A percentile compares a stretch with the other conserved stretches of the same genome.
Evolutionary conservation across 2,113 vertebrate genomes (phyloP).

Genomic region (Ictidomys tridecemlineatus): DNA sequence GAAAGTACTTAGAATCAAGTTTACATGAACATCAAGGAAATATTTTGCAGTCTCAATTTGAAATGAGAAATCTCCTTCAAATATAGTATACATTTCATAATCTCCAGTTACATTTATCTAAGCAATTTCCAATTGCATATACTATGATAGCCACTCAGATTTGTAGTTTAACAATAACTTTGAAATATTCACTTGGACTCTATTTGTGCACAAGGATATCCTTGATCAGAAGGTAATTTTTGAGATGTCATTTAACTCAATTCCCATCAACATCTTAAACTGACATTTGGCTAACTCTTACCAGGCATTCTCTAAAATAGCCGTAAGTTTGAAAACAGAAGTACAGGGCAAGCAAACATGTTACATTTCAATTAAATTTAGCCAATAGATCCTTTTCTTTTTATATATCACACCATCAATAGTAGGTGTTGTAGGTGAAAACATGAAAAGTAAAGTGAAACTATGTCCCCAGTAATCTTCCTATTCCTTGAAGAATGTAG

Average conservation of each 20-base stretch:
- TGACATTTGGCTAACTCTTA: neutral
- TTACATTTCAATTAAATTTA: neutral
- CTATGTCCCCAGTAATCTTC: neutral
- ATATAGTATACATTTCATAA: neutral
- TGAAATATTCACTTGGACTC: neutral
- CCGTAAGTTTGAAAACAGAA: neutral
- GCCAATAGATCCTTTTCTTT: neutral
- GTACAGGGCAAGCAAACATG: neutral
- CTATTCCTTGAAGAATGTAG: neutral
- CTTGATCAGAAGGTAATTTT: neutral
- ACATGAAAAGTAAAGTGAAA: neutral
- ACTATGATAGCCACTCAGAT: neutral
- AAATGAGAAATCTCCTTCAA: slow-evolving; percentile 12
- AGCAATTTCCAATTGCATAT: neutral
- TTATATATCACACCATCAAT: neutral
- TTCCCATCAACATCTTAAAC: neutral
- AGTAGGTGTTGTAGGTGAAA: neutral
- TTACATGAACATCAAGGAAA: neutral
- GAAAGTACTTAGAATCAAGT: slow-evolving; percentile 5
- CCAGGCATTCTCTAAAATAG: neutral
- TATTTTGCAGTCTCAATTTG: neutral
- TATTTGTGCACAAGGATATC: neutral
- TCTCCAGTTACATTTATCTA: neutral
- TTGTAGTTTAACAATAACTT: neutral
- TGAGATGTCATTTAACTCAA: neutral